Base-by-base conservation (phyloP, 2,113 vertebrate genomes). In the Sinocyclocheilus anshuiensis region DNA sequence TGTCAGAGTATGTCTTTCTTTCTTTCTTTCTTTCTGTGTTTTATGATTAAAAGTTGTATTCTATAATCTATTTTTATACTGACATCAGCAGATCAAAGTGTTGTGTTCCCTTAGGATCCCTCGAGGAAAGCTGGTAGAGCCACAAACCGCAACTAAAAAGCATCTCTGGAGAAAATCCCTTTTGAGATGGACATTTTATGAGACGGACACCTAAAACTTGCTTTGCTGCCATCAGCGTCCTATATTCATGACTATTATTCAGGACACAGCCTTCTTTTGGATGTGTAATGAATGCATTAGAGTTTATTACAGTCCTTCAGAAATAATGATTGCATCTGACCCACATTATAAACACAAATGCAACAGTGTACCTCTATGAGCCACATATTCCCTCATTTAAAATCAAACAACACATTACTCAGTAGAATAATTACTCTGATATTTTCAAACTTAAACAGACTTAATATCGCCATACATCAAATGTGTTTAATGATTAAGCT, bases 401-500 rank as follows among this genome's bases (percentile, higher is more conserved):
- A 69, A 86, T 86, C 77, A 79, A 82, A 59, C n/a, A 86, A 67
- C 77, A 80, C 50, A 86, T 74, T 86, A 57, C 53, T 57, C 77
- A 59, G 22, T 61, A 86, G 77, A 36, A 72, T 81, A 86, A 86
- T 86, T 74, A 81, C 50, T 50, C 63, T 74, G 77, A 74, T 86
- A 74, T 81, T 74, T 80, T 74, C 81, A 83, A 79, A 86, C 55
- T 63, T 76, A 36, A 86, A 80, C 77, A 69, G 53, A 45, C 76
- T 24, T 59, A 67, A 50, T 63, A 83, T 83, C 11, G 75, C 65
- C 82, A 80, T 87, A 63, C 48, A 87, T 80, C 83, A 84, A 61
- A 79, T 78, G 24, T 80, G 65, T 78, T 48, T 80, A 80, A 80
- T 80, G 55, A 84, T 57, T 77, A 53, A 39, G 12, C 48, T 59